Percentiles rank a stretch among this genome's conserved stretches.
These are phyloP conservation scores for Drosophila mettleri DNA, from an alignment of 2,888 invertebrate species.

Conservation along the genomic window DNA sequence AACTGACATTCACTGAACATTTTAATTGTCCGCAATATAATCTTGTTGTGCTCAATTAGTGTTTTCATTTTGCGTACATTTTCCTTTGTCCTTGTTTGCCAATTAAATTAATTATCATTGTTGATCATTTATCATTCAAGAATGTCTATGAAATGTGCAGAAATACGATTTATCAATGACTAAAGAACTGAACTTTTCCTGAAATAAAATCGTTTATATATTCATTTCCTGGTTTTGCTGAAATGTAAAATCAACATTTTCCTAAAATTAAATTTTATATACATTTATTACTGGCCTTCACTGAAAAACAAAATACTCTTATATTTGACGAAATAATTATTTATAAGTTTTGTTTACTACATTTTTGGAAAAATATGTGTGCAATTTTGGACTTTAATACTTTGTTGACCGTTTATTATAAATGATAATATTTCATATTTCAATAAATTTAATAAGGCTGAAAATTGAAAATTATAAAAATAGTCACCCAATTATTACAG, in stretches of 20 bases:
- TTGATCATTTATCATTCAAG: neutral
- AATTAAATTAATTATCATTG: slow-evolving; percentile 40
- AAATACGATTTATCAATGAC: no score
- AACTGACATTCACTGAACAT: slow-evolving; percentile 13
- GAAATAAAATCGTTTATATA: neutral
- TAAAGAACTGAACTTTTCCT: neutral
- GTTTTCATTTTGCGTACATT: neutral
- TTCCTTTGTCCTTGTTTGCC: neutral
- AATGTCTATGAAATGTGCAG: no score
- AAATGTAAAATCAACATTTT: no score
- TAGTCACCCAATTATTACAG: neutral
- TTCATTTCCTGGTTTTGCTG: no score
- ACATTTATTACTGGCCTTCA: no score
- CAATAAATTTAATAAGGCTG: neutral
- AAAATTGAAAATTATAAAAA: neutral
- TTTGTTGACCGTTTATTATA: no score
- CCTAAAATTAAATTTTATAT: no score
- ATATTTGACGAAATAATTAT: no score
- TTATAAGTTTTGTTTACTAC: no score
- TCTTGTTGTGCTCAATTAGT: neutral
- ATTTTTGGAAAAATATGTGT: no score
- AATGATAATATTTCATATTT: neutral
- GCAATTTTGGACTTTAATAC: no score
- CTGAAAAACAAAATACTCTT: no score
- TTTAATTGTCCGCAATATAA: neutral